A percentile compares a stretch with the other conserved stretches of the same genome.
Evolutionary conservation across 1,140 invertebrate genomes (phyloP).

Genomic region (Plectrocnemia conspersa): DNA sequence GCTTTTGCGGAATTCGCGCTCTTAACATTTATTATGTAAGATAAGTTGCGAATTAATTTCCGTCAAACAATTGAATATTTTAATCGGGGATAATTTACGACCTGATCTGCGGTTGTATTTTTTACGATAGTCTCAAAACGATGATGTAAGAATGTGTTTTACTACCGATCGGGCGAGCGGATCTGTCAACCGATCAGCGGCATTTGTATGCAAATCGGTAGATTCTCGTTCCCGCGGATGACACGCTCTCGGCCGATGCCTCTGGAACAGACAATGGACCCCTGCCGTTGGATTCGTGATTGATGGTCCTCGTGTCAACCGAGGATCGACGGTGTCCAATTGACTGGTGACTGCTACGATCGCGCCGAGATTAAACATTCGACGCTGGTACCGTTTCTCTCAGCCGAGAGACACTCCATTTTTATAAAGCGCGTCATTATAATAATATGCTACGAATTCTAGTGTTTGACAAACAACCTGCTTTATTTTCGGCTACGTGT

Average conservation of each 20-base stretch:
- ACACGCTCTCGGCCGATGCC: neutral
- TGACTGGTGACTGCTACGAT: neutral
- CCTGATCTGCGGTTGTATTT: no score
- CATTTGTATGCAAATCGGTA: constrained; percentile 8
- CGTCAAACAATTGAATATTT: no score
- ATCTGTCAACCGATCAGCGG: constrained; percentile 6
- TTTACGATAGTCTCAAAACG: neutral
- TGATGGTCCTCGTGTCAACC: constrained; percentile 4
- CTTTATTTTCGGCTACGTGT: no score
- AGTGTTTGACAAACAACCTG: no score
- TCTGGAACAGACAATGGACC: constrained; percentile 4
- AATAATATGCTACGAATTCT: no score
- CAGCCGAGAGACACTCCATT: no score
- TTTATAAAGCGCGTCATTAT: no score
- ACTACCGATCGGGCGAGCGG: constrained; percentile 6
- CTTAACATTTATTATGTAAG: no score
- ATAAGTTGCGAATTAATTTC: no score
- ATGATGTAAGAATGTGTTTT: constrained; percentile 1
- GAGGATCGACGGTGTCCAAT: neutral
- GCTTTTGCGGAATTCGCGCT: no score
- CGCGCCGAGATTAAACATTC: neutral
- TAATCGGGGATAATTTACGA: no score
- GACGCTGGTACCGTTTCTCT: neutral
- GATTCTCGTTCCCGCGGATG: constrained; percentile 11
- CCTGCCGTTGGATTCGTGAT: constrained; percentile 6